Conservation (phyloP, 37 sponge, comb jelly and placozoan species). For the Petrosia ficiformis region DNA sequence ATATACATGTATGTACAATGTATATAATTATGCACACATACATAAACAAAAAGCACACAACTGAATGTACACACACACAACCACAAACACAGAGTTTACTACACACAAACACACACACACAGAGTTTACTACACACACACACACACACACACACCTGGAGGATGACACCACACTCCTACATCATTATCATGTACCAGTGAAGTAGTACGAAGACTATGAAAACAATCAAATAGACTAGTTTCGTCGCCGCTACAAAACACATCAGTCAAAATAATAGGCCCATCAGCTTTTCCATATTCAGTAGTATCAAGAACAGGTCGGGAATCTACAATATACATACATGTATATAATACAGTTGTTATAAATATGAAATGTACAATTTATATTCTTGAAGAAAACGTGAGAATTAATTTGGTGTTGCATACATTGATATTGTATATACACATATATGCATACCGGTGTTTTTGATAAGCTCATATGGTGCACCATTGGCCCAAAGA, state of each 20-base stretch:
- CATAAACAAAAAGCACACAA: too few species aligned
- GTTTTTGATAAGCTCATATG: too few species aligned
- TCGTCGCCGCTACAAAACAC: constrained; percentile 34
- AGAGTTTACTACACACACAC: constrained; percentile 18
- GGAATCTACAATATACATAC: neutral
- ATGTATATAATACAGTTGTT: neutral
- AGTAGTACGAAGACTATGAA: too few species aligned
- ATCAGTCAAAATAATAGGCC: constrained; percentile 14
- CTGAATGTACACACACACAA: constrained; percentile 7
- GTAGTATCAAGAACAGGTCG: neutral
- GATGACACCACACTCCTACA: too few species aligned
- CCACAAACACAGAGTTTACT: neutral
- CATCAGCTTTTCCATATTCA: neutral
- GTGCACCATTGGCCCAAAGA: too few species aligned
- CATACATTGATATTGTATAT: too few species aligned
- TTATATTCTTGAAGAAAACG: too few species aligned
- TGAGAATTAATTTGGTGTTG: too few species aligned
- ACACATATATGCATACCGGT: too few species aligned
- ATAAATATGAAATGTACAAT: neutral
- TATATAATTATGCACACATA: neutral
- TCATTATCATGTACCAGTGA: too few species aligned
- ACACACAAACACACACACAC: constrained; percentile 37
- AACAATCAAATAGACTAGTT: constrained; percentile 18
- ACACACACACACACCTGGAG: constrained; percentile 11
- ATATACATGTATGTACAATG: neutral